Evolutionary conservation across 2,888 invertebrate genomes (phyloP).

Genomic region (Melitaea athalia): DNA sequence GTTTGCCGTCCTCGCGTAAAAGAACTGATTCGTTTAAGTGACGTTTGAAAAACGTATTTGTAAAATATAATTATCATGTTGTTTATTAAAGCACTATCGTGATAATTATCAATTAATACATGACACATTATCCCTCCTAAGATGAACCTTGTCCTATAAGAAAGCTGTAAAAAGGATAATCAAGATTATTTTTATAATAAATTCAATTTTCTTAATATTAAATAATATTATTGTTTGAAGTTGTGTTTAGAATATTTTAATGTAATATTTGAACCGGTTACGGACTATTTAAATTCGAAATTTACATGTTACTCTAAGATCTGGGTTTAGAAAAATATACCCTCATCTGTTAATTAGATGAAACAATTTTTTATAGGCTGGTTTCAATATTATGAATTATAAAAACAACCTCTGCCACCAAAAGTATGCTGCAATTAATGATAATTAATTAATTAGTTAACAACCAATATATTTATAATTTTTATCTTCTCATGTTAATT

Average conservation of each 20-base stretch:
- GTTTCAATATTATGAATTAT: too few relatives aligned
- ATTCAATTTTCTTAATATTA: background rate
- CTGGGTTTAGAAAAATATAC: too few relatives aligned
- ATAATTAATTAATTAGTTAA: too few relatives aligned
- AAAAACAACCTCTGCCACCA: too few relatives aligned
- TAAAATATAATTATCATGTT: slow-evolving; percentile 21
- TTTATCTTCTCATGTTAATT: too few relatives aligned
- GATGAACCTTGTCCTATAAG: background rate
- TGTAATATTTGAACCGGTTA: background rate
- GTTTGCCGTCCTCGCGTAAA: slow-evolving; percentile 18
- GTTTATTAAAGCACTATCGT: slow-evolving; percentile 1
- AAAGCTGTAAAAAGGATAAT: slow-evolving; percentile 20
- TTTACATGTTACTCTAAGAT: too few relatives aligned
- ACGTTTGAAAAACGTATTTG: slow-evolving; percentile 22
- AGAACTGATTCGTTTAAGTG: slow-evolving; percentile 37
- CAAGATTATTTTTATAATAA: background rate
- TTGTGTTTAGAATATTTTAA: background rate
- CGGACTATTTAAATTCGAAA: background rate
- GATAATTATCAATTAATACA: slow-evolving; percentile 16
- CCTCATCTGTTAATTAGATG: too few relatives aligned
- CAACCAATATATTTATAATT: too few relatives aligned
- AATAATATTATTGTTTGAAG: background rate
- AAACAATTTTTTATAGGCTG: too few relatives aligned
- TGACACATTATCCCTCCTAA: background rate
- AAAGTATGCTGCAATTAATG: too few relatives aligned